A percentile compares a stretch with the other conserved stretches of the same genome.
Conservation (phyloP, 2,888 invertebrate genomes). For the Congeria kusceri region DNA sequence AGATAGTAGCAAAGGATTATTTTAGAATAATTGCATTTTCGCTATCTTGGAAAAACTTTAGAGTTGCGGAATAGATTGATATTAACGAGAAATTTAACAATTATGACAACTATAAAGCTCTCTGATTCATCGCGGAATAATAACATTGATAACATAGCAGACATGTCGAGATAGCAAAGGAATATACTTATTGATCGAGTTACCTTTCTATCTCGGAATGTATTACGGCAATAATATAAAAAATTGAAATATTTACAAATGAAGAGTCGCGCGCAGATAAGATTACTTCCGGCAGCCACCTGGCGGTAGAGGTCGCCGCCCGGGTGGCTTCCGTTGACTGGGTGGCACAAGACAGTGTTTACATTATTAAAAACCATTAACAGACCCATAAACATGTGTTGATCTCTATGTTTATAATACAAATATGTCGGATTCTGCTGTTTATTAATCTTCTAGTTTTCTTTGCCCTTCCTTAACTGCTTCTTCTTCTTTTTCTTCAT, state of each 20-base stretch:
- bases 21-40: too few relatives aligned
- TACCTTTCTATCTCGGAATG: slow-evolving; percentile 33
- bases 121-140: background rate
- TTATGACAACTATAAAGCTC: slow-evolving; percentile 3
- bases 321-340: background rate
- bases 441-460: too few relatives aligned
- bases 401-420: too few relatives aligned
- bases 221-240: slow-evolving; percentile 6
- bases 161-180: background rate
- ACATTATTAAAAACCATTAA: too few relatives aligned
- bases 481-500: too few relatives aligned
- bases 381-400: too few relatives aligned
- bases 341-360: background rate
- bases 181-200: slow-evolving; percentile 39
- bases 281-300: background rate
- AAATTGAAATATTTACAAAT: slow-evolving; percentile 40
- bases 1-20: too few relatives aligned
- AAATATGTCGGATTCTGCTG: too few relatives aligned
- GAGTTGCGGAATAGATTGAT: background rate
- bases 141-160: background rate
- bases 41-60: too few relatives aligned
- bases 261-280: background rate
- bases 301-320: background rate
- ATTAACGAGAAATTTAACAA: background rate
- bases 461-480: too few relatives aligned